Percentiles rank a stretch among this genome's conserved stretches.
Evolutionary conservation across 2,888 invertebrate species (phyloP).

Genomic region (Meiosimyza platycephala): DNA sequence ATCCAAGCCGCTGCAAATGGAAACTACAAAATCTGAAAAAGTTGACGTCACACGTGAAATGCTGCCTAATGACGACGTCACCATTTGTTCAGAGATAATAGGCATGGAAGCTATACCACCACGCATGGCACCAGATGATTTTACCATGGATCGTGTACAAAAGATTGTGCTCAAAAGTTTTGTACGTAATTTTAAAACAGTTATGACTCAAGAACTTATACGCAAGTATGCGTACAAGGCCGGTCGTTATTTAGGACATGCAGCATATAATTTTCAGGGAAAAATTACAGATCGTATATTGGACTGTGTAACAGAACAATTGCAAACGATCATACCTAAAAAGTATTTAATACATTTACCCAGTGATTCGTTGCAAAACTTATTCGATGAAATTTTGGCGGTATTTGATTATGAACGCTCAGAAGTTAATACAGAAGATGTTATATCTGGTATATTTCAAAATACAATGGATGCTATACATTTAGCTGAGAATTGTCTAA

Average conservation of each 20-base stretch:
- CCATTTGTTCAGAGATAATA: conserved; percentile 53
- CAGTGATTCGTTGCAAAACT: conserved; percentile 55
- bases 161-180: conserved; percentile 61
- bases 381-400: conserved; percentile 60
- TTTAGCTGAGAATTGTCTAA: conserved; percentile 49
- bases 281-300: conserved; percentile 59
- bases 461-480: conserved; percentile 55
- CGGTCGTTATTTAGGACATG: conserved; percentile 60
- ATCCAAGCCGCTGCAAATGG: conserved; percentile 60
- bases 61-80: conserved; percentile 47
- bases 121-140: conserved; percentile 59
- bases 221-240: conserved; percentile 59
- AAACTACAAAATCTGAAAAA: conserved; percentile 41
- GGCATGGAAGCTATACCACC: conserved; percentile 54
- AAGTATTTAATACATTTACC: conserved; percentile 60
- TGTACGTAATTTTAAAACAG: conserved; percentile 52
- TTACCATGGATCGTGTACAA: conserved; percentile 59
- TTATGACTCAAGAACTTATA: conserved; percentile 55
- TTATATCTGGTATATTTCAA: conserved; percentile 58
- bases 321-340: conserved; percentile 60
- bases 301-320: conserved; percentile 58
- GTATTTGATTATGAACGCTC: conserved; percentile 59
- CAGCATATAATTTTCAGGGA: conserved; percentile 62
- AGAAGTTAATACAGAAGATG: conserved; percentile 59
- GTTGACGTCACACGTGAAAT: conserved; percentile 45